Evolutionary conservation across 2,113 vertebrate species (phyloP).

Genomic region (Acinonyx jubatus): DNA sequence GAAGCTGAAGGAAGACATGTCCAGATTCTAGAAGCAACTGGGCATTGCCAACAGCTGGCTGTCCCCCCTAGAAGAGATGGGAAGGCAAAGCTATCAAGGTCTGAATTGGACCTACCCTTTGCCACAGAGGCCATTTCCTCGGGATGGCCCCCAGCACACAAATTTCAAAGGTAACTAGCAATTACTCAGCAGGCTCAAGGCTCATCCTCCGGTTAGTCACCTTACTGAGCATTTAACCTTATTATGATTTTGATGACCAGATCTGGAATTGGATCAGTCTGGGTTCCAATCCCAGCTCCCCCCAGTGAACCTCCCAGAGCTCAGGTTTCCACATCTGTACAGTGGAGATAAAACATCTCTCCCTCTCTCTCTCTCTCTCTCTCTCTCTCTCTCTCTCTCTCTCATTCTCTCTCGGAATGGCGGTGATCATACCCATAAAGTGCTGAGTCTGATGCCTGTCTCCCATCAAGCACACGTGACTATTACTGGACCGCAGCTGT

Average conservation of each 20-base stretch:
- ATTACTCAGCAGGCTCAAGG: not conserved
- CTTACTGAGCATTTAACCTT: not conserved
- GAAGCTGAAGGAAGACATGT: slow-evolving; percentile 81
- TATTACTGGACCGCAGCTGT: not conserved
- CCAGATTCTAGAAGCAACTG: slow-evolving; percentile 75
- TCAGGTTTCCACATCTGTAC: not conserved
- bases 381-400: not conserved
- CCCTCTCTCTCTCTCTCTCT: not conserved
- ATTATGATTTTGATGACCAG: not conserved
- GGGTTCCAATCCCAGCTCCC: not conserved
- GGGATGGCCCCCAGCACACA: not conserved
- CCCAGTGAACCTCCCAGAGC: slow-evolving; percentile 43
- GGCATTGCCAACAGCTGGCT: slow-evolving; percentile 71
- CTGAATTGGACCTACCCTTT: slow-evolving; percentile 38
- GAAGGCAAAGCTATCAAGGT: slow-evolving; percentile 47
- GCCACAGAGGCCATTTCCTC: slow-evolving; percentile 5
- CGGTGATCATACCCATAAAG: not conserved
- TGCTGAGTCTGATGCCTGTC: not conserved
- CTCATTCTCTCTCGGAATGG: not conserved
- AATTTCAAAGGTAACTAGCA: slow-evolving; percentile 58
- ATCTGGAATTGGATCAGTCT: slow-evolving; percentile 35
- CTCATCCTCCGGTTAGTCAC: not conserved
- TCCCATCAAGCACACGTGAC: not conserved
- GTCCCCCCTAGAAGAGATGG: slow-evolving; percentile 33
- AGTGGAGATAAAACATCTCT: not conserved